These are phyloP conservation scores for Tridacna crocea DNA, from an alignment of 2,888 invertebrate species.

Conservation along the genomic window DNA sequence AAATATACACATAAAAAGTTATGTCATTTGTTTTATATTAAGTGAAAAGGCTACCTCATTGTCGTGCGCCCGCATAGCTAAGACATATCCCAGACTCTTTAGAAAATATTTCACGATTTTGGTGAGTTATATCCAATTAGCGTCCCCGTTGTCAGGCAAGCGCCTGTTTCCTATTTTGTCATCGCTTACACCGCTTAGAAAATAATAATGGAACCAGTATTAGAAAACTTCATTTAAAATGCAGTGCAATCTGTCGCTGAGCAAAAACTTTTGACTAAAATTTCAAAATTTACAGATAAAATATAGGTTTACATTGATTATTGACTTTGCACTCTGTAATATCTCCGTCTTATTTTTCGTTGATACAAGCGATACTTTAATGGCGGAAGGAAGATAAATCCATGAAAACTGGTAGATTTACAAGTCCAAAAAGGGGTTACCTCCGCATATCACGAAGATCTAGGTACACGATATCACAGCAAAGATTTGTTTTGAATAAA, in stretches of 20 bases:
- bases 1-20: not conserved
- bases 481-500: not conserved
- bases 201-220: not conserved
- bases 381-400: slow-evolving; percentile 56
- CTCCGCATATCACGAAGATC: slow-evolving; percentile 55
- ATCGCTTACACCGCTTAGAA: slow-evolving; percentile 50
- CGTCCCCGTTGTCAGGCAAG: slow-evolving; percentile 71
- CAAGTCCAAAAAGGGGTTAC: slow-evolving; percentile 56
- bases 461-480: slow-evolving; percentile 25
- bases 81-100: slow-evolving; percentile 38
- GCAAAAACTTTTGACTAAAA: no score
- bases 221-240: no score
- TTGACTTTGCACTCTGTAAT: no score
- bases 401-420: slow-evolving; percentile 58
- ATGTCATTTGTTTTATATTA: not conserved
- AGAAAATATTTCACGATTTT: not conserved
- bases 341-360: not conserved
- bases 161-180: slow-evolving; percentile 47
- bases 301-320: no score
- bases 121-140: slow-evolving; percentile 26
- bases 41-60: slow-evolving; percentile 49
- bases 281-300: no score
- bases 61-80: slow-evolving; percentile 62
- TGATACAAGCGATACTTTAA: slow-evolving; percentile 43
- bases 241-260: no score